These are phyloP conservation scores for Spea bombifrons DNA, from an alignment of 2,113 vertebrate species.

Conservation along the genomic window DNA sequence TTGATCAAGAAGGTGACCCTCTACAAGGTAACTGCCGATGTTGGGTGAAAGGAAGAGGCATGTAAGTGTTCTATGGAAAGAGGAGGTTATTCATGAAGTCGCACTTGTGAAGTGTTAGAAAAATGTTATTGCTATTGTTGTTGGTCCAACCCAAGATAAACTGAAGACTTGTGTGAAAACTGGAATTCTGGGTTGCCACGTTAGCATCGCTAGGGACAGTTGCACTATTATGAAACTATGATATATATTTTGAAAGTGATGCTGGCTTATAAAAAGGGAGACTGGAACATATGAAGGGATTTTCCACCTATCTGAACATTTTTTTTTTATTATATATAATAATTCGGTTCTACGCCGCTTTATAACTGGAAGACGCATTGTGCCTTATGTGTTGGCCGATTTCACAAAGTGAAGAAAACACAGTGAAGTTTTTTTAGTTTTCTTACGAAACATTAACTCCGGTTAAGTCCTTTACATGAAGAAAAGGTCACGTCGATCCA, in stretches of 20 bases:
- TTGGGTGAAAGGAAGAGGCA: background rate
- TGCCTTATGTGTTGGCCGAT: too few relatives aligned
- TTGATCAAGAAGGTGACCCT: background rate
- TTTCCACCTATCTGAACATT: conserved; percentile 7
- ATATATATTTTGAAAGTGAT: background rate
- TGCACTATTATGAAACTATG: conserved; percentile 11
- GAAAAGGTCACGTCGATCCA: too few relatives aligned
- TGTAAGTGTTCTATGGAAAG: background rate
- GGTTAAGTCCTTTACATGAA: too few relatives aligned
- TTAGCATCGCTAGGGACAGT: background rate
- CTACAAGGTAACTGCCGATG: background rate
- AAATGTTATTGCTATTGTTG: background rate
- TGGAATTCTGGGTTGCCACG: background rate
- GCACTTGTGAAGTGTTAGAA: conserved; percentile 22
- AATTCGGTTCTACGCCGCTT: background rate
- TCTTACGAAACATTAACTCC: too few relatives aligned
- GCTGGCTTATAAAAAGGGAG: background rate
- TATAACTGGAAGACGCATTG: background rate
- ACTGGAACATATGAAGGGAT: conserved; percentile 9
- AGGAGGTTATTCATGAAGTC: background rate
- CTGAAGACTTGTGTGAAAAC: background rate
- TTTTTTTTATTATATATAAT: background rate
- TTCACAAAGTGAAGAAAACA: too few relatives aligned
- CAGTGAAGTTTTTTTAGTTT: too few relatives aligned
- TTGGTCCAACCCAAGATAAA: background rate